Evolutionary conservation across 2,797 vertebrate genomes (phyloP), one percentile per base, ranked within the genome.

Genomic region (Silurus lanzhouensis): DNA sequence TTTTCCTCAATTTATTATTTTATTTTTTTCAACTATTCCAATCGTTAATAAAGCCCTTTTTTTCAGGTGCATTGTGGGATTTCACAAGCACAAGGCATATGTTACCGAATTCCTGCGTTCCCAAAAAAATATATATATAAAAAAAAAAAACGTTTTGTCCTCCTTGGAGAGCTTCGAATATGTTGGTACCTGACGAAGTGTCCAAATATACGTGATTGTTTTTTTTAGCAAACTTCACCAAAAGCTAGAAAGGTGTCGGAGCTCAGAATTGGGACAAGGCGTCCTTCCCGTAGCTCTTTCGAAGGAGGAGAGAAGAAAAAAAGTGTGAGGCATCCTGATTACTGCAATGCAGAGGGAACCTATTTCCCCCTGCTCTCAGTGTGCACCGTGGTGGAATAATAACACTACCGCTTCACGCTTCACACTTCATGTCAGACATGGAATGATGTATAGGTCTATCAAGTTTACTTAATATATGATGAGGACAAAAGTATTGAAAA

Each of bases 271-370:
- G 72, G 84, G 68, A 64, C 84, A 57, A 38, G 77, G 25, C 68
- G 58, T 22, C 20, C 20, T 63, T 8, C 22, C 81, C 14, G 5
- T 48, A 57, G 66, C 20, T 14, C 67, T 80, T 25, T 68, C 63
- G 52, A 77, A 38, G 8, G 55, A 61, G 64, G 58, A 46, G 20
- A 79, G 22, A 15, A 44, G 27, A 61, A 44, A 58, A 58, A 46
- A 63, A 82, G 70, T 38, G 78, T 70, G 52, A 7, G 8, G 75
- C 22, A 63, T 44, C 22, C 66, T 70, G 61, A 61, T 75, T 85
- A 71, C 87, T 85, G 87, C 80, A 75, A 84, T 84, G 72, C 85
- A 84, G 78, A 82, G 87, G 82, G 38, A 86, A 31, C 82, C 82
- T 83, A 68, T 83, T 88, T 61, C 68, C 71, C 75, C 31, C 27